A percentile compares a stretch with the other conserved stretches of the same genome.
These are phyloP conservation scores for Lasioglossum leucozonium DNA, from an alignment of 2,888 invertebrate species.

Conservation along the genomic window DNA sequence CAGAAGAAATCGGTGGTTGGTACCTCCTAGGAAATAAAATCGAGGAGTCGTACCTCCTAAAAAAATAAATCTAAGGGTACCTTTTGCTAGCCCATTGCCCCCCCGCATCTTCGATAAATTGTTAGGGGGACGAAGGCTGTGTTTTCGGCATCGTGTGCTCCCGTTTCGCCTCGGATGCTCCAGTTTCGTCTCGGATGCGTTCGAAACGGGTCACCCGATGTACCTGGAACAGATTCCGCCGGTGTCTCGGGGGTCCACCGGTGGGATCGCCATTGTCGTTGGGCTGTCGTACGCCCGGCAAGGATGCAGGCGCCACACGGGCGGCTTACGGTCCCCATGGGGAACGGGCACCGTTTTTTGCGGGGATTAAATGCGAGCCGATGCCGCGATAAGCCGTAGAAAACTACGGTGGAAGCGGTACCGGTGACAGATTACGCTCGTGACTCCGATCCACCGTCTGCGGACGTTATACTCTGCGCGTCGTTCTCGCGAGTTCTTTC, in stretches of 20 bases:
- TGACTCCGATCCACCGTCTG: slow-evolving; percentile 68
- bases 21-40: no score
- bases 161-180: background rate
- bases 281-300: slow-evolving; percentile 65
- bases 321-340: slow-evolving; percentile 77
- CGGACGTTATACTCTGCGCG: slow-evolving; percentile 2
- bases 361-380: slow-evolving; percentile 82
- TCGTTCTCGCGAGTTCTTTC: background rate
- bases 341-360: slow-evolving; percentile 78
- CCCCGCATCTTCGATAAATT: background rate
- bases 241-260: slow-evolving; percentile 60
- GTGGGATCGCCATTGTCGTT: slow-evolving; percentile 68
- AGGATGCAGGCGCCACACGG: slow-evolving; percentile 82
- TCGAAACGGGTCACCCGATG: slow-evolving; percentile 68
- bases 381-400: slow-evolving; percentile 81
- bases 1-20: no score
- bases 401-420: slow-evolving; percentile 78
- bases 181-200: slow-evolving; percentile 8
- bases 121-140: background rate
- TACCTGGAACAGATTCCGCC: slow-evolving; percentile 56
- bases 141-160: background rate
- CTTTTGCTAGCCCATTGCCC: no score
- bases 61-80: no score
- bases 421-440: slow-evolving; percentile 81
- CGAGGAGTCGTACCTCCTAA: no score